Evolutionary conservation across 2,797 vertebrate species (phyloP).

Genomic region (Eulemur coronatus): DNA sequence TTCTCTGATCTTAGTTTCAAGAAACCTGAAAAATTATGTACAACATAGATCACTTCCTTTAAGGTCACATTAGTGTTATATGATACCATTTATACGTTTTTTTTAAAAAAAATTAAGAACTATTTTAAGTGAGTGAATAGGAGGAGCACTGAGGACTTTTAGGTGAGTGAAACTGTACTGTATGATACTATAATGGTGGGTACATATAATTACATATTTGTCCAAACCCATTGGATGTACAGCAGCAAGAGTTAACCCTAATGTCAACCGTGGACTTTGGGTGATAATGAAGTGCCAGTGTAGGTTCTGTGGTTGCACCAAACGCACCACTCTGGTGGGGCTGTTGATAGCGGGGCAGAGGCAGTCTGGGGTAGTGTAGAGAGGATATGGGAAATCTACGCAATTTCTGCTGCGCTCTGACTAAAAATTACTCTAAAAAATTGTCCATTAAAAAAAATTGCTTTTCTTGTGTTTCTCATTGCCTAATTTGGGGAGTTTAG

Average conservation of each 20-base stretch:
- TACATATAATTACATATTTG: not conserved
- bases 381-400: not conserved
- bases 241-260: not conserved
- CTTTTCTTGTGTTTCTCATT: not conserved
- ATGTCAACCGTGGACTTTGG: fast-evolving
- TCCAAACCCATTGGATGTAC: not conserved
- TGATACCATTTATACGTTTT: not conserved
- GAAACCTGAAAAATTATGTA: not conserved
- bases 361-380: not conserved
- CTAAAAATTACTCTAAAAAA: not conserved
- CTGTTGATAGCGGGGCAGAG: too few relatives aligned
- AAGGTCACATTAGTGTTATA: not conserved
- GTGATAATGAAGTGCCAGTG: not conserved
- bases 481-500: not conserved
- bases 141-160: too few relatives aligned
- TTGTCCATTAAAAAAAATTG: not conserved
- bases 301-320: not conserved
- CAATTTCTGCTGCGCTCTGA: not conserved
- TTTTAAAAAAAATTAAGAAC: not conserved
- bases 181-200: fast-evolving
- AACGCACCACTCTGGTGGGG: fast-evolving
- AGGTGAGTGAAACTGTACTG: not conserved
- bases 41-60: not conserved
- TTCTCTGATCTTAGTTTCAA: not conserved
- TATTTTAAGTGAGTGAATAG: not conserved